Conservation (phyloP, 2,113 vertebrate genomes). For the Mesocricetus auratus region DNA sequence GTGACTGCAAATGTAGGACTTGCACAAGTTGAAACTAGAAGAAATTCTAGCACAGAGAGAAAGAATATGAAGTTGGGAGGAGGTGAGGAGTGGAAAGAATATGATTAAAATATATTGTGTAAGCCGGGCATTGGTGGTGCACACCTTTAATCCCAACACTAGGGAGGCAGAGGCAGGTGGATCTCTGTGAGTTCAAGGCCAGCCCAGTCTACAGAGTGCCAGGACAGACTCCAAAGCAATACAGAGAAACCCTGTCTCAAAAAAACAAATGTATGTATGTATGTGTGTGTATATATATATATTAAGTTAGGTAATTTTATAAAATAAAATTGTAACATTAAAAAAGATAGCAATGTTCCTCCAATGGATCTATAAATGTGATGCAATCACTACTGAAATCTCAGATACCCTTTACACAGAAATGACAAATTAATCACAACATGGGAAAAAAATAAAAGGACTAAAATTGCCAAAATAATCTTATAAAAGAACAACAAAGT, state of each 20-base stretch:
- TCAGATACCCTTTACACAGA: background rate
- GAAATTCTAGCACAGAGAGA: background rate
- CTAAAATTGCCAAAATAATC: background rate
- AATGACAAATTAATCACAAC: background rate
- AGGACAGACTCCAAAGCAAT: too few relatives aligned
- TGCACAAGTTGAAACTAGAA: background rate
- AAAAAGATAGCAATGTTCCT: background rate
- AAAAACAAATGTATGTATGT: too few relatives aligned
- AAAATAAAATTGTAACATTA: background rate
- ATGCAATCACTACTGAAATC: background rate
- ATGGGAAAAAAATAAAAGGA: background rate
- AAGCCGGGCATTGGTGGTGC: too few relatives aligned
- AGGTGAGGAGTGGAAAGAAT: background rate
- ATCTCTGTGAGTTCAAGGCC: too few relatives aligned
- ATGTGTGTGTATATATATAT: background rate
- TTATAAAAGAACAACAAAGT: constrained; percentile 3
- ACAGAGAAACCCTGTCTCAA: too few relatives aligned
- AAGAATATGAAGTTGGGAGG: background rate
- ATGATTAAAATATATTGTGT: background rate
- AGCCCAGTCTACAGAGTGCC: too few relatives aligned
- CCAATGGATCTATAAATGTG: background rate
- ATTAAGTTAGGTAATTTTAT: background rate
- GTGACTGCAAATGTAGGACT: background rate
- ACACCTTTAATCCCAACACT: too few relatives aligned
- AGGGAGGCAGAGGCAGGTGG: too few relatives aligned